Percentiles rank a stretch among this genome's conserved stretches.
phyloP scores from a whole-genome alignment of 1,140 invertebrate genomes.

The Ips nitidus region DNA sequence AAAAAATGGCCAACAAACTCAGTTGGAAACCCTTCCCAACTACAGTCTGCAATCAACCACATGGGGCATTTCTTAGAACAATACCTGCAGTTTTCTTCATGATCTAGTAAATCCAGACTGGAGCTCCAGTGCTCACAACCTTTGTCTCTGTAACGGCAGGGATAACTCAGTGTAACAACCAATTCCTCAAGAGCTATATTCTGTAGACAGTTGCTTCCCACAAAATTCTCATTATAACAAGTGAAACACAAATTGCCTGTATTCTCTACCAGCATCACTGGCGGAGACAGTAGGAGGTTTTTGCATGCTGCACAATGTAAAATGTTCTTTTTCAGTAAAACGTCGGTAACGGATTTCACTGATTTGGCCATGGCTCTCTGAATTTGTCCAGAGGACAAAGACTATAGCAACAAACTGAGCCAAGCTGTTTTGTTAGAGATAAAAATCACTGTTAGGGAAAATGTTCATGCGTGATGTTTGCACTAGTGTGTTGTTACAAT shows the following conservation, averaged over 20 bases:
- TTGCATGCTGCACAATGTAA: constrained; percentile 36
- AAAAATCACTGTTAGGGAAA: too few relatives aligned
- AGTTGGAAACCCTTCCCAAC: constrained; percentile 37
- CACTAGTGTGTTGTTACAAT: background rate
- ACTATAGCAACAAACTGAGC: too few relatives aligned
- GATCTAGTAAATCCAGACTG: constrained; percentile 31
- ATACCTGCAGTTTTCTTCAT: constrained; percentile 39
- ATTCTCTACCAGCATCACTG: constrained; percentile 37
- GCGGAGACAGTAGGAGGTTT: constrained; percentile 34
- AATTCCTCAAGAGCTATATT: constrained; percentile 34
- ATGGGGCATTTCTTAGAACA: constrained; percentile 38
- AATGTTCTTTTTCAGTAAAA: constrained; percentile 30
- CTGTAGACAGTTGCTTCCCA: constrained; percentile 31
- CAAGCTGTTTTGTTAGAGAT: too few relatives aligned
- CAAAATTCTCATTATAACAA: constrained; percentile 33
- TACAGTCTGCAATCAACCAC: constrained; percentile 29
- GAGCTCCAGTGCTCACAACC: constrained; percentile 35
- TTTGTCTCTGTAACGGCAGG: constrained; percentile 36
- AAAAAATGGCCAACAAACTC: constrained; percentile 40
- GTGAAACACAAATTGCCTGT: constrained; percentile 32
- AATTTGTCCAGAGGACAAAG: too few relatives aligned
- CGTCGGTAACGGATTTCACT: constrained; percentile 30
- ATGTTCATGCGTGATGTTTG: too few relatives aligned
- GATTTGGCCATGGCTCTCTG: constrained; percentile 16
- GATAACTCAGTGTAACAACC: constrained; percentile 24